These are phyloP conservation scores for Aspidapion aeneum DNA, from an alignment of 2,888 invertebrate genomes.

Conservation along the genomic window DNA sequence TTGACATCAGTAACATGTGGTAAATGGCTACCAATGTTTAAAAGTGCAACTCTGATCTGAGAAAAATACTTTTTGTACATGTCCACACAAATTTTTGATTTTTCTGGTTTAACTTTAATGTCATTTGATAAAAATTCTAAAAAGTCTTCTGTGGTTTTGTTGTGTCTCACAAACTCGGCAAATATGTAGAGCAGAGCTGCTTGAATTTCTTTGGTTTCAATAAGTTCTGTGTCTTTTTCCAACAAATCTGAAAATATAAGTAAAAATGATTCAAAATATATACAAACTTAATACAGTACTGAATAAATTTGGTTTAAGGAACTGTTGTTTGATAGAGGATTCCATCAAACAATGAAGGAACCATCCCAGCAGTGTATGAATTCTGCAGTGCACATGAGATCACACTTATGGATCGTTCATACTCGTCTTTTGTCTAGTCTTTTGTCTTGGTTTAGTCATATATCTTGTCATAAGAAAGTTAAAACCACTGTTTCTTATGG, in stretches of 20 bases:
- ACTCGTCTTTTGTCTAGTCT: too few relatives aligned
- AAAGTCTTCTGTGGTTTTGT: slow-evolving; percentile 34
- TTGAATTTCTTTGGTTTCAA: slow-evolving; percentile 25
- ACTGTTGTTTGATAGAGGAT: too few relatives aligned
- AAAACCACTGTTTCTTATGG: too few relatives aligned
- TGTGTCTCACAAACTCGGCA: slow-evolving; percentile 39
- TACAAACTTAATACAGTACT: too few relatives aligned
- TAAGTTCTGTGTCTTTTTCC: background rate
- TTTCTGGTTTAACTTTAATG: slow-evolving; percentile 33
- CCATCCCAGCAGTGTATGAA: too few relatives aligned
- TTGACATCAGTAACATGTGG: slow-evolving; percentile 57
- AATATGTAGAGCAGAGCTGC: slow-evolving; percentile 38
- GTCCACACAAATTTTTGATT: slow-evolving; percentile 33
- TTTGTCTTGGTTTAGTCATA: too few relatives aligned
- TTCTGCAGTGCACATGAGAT: background rate
- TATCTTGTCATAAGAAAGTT: too few relatives aligned
- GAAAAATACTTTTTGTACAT: slow-evolving; percentile 38
- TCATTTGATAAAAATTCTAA: slow-evolving; percentile 33
- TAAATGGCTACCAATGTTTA: slow-evolving; percentile 44
- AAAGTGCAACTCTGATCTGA: slow-evolving; percentile 37
- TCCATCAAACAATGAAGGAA: too few relatives aligned
- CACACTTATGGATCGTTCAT: too few relatives aligned
- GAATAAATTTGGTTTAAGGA: too few relatives aligned
- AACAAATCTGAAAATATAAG: background rate
- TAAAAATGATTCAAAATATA: too few relatives aligned